Conservation (phyloP, 1,140 invertebrate genomes). For the Monochamus saltuarius region DNA sequence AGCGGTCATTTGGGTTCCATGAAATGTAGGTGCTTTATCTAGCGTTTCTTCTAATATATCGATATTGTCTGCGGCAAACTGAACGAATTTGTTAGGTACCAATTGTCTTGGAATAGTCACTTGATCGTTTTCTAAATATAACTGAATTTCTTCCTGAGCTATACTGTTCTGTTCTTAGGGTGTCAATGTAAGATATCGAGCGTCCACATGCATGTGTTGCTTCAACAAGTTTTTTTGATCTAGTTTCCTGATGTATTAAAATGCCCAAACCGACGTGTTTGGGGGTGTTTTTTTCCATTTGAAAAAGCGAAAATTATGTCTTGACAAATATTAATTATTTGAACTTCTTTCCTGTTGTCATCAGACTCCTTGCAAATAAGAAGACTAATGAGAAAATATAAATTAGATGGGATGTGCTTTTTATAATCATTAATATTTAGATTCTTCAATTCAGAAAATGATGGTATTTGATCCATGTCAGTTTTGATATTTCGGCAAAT, state of each 20-base stretch:
- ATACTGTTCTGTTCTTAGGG: constrained; percentile 1
- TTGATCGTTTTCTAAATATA: not conserved
- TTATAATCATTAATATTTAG: constrained; percentile 6
- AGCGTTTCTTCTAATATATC: constrained; percentile 17
- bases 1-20: constrained; percentile 17
- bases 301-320: not conserved
- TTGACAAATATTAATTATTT: not conserved
- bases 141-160: constrained; percentile 6
- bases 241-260: constrained; percentile 6
- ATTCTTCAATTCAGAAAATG: not conserved
- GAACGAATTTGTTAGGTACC: constrained; percentile 14
- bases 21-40: constrained; percentile 16
- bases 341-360: not conserved
- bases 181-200: too few relatives aligned
- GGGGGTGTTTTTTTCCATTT: not conserved
- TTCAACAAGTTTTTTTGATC: not conserved
- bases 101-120: constrained; percentile 6
- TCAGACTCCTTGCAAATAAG: not conserved
- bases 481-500: not conserved
- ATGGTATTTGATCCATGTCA: not conserved
- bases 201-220: too few relatives aligned
- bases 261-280: constrained; percentile 1
- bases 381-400: constrained; percentile 5
- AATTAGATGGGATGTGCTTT: constrained; percentile 6
- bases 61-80: constrained; percentile 21